Evolutionary conservation across 2,113 vertebrate genomes (phyloP), one percentile per base, ranked within the genome.

Genomic region (Balaeniceps rex): DNA sequence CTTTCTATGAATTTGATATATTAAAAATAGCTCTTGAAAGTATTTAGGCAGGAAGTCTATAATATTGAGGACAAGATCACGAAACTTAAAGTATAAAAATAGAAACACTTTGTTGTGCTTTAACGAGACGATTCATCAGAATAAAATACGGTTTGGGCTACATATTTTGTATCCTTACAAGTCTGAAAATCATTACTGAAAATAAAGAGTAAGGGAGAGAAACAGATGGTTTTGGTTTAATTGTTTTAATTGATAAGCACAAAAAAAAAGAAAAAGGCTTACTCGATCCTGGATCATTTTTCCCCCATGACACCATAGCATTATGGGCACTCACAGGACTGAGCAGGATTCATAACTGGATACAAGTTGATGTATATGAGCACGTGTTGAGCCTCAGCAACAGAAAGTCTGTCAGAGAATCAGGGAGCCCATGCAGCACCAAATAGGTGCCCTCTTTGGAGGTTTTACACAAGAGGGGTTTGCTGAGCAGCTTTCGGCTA

Each of bases 151-250:
- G 42, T 93, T 96, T 86, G 84, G 82, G 36, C 58, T 94, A 60
- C 42, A 49, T 90, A 74, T 88, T 95, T 91, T 49, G 51, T 88
- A 74, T 83, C 55, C 78, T 85, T 95, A 40, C 47, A 90, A 91
- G 81, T 88, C 93, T 93, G 91, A 97, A 95, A 93, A 91, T 88
- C 63, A 91, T 94, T 97, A 95, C 51, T 19, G 51, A 95, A 94
- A 91, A 93, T 70, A 78, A 76, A 89, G 70, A 81, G 40, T 78
- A 79, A 89, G 68, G 77, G 71, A 85, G 24, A 80, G 42, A 65
- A n/a, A 60, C 91, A 94, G 78, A 94, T 96, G 93, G 85, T 93
- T 97, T 95, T 68, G 51, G 51, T 97, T 97, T 95, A 95, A 95
- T 95, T 2, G 2, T 87, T 95, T 87, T 95, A 96, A 95, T 95